phyloP scores from a whole-genome alignment of 2,888 invertebrate species.

The Pantelozetes paolii region DNA sequence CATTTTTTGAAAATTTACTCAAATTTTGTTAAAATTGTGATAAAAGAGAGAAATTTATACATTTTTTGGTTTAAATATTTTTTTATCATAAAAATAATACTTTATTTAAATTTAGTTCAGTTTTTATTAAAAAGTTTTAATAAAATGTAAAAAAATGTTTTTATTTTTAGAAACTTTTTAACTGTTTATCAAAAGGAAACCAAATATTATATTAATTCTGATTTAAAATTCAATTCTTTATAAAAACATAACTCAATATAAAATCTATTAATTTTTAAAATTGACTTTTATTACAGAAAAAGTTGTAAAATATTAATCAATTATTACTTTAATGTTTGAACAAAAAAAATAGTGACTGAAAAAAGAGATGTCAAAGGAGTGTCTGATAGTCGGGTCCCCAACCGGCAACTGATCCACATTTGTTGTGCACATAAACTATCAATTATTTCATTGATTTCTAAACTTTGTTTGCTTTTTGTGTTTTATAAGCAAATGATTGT shows the following conservation, averaged over 20 bases:
- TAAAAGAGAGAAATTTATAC: background rate
- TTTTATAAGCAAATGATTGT: too few relatives aligned
- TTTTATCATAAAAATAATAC: background rate
- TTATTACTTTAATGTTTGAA: too few relatives aligned
- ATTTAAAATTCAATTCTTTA: too few relatives aligned
- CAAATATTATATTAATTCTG: too few relatives aligned
- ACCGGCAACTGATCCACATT: background rate
- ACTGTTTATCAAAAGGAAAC: too few relatives aligned
- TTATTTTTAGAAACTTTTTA: too few relatives aligned
- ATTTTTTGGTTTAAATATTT: background rate
- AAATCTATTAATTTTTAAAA: too few relatives aligned
- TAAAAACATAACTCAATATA: too few relatives aligned
- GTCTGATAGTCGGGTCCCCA: constrained; percentile 1
- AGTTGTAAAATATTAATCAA: too few relatives aligned
- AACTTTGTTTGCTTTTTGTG: too few relatives aligned
- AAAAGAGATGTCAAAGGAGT: constrained; percentile 22
- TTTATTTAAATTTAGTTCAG: constrained; percentile 10
- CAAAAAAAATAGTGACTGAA: background rate
- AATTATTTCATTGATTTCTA: too few relatives aligned
- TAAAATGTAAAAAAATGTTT: background rate
- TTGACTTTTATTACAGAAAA: too few relatives aligned
- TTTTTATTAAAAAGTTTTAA: constrained; percentile 12
- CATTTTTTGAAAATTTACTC: background rate
- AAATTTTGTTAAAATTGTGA: background rate
- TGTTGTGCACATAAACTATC: background rate